A percentile compares a stretch with the other conserved stretches of the same genome.
These are phyloP conservation scores for Nudaria mundana DNA, from an alignment of 2,888 invertebrate genomes.

Conservation along the genomic window DNA sequence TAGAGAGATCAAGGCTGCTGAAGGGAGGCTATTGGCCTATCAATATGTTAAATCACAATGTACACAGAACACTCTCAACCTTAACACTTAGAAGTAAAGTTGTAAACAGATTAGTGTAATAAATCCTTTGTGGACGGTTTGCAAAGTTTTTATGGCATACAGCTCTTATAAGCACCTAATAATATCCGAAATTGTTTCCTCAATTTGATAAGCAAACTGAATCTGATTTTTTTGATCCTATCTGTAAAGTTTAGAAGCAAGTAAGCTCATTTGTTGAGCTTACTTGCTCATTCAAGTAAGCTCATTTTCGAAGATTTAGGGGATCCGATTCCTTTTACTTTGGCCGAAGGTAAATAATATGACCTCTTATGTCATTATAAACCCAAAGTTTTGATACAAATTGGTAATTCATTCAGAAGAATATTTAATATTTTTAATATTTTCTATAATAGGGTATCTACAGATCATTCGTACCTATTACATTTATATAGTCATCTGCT, in stretches of 20 bases:
- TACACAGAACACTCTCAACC: conserved; percentile 16
- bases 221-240: too few species aligned
- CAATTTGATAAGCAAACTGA: conserved; percentile 16
- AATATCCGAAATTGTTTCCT: conserved; percentile 16
- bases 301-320: too few species aligned
- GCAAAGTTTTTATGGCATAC: conserved; percentile 38
- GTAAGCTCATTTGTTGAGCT: too few species aligned
- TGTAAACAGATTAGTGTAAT: conserved; percentile 16
- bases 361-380: too few species aligned
- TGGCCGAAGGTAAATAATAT: too few species aligned
- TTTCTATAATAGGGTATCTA: too few species aligned
- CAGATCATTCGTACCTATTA: conserved; percentile 21
- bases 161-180: conserved; percentile 32
- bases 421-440: too few species aligned
- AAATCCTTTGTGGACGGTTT: conserved; percentile 28
- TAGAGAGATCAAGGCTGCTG: conserved; percentile 54
- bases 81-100: conserved; percentile 20
- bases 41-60: conserved; percentile 32
- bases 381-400: too few species aligned
- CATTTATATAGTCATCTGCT: conserved; percentile 19
- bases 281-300: too few species aligned
- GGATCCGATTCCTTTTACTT: too few species aligned
- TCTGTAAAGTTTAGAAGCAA: too few species aligned
- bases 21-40: conserved; percentile 57
- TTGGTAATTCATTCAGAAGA: too few species aligned